Percentiles rank a stretch among this genome's conserved stretches.
Evolutionary conservation across 1,140 invertebrate genomes (phyloP).

Genomic region (Calephelis virginiensis): DNA sequence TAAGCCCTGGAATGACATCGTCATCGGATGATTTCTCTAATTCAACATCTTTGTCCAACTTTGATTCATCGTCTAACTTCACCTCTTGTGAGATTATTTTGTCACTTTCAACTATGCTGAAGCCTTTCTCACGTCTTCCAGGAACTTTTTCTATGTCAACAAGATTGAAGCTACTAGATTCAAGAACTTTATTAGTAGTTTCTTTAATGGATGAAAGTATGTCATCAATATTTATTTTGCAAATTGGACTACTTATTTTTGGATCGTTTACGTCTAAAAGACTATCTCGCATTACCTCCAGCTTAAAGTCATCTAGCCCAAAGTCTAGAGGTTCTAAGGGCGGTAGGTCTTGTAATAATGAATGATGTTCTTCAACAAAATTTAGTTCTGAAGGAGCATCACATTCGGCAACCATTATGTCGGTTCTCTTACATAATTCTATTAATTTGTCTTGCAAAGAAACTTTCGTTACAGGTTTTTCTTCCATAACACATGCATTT

Average conservation of each 20-base stretch:
- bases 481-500: constrained; percentile 29
- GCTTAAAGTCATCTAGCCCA: constrained; percentile 65
- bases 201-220: constrained; percentile 69
- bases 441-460: constrained; percentile 66
- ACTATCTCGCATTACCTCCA: constrained; percentile 71
- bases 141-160: constrained; percentile 67
- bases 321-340: constrained; percentile 69
- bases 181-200: constrained; percentile 49
- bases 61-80: constrained; percentile 54
- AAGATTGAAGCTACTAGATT: constrained; percentile 61
- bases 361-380: constrained; percentile 73
- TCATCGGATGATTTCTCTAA: constrained; percentile 75
- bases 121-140: constrained; percentile 57
- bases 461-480: constrained; percentile 41
- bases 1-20: constrained; percentile 49
- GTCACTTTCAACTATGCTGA: constrained; percentile 63
- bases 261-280: constrained; percentile 57
- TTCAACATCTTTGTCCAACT: constrained; percentile 43
- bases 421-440: constrained; percentile 67
- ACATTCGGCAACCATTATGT: constrained; percentile 73
- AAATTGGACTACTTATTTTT: constrained; percentile 61
- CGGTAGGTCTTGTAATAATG: constrained; percentile 60
- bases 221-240: constrained; percentile 69
- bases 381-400: constrained; percentile 65
- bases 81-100: constrained; percentile 67